These are phyloP conservation scores for Pseudolaguvia tuberculata DNA, from an alignment of 2,113 vertebrate genomes.

Conservation along the genomic window DNA sequence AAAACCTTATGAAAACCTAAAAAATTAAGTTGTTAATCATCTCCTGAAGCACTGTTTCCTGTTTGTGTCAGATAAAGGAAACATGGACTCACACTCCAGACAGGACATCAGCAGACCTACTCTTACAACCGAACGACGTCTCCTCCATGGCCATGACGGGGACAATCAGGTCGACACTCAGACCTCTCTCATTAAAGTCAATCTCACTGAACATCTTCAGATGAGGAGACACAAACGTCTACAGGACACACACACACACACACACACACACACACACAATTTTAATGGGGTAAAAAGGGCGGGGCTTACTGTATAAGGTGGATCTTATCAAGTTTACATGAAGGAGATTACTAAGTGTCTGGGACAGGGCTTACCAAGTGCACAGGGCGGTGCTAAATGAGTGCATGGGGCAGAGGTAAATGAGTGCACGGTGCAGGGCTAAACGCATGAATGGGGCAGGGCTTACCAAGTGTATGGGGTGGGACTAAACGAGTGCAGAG, in stretches of 20 bases:
- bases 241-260: neutral
- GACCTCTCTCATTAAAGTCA: slow-evolving; percentile 74
- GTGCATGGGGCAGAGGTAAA: no score
- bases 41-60: slow-evolving; percentile 11
- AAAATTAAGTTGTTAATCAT: neutral
- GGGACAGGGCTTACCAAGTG: no score
- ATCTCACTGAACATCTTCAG: slow-evolving; percentile 83
- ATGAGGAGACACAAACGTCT: slow-evolving; percentile 83
- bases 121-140: slow-evolving; percentile 76
- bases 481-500: no score
- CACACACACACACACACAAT: neutral
- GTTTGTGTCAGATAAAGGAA: slow-evolving; percentile 47
- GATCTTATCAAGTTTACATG: no score
- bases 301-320: no score
- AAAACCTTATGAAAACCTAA: no score
- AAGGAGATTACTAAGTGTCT: no score
- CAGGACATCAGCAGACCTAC: slow-evolving; percentile 79
- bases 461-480: no score
- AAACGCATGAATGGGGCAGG: no score
- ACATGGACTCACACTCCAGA: slow-evolving; percentile 90
- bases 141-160: slow-evolving; percentile 80
- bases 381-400: no score
- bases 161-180: slow-evolving; percentile 76
- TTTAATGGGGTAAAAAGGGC: no score
- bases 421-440: no score